Conservation (phyloP, 2,888 invertebrate species). For the Apamea monoglypha region DNA sequence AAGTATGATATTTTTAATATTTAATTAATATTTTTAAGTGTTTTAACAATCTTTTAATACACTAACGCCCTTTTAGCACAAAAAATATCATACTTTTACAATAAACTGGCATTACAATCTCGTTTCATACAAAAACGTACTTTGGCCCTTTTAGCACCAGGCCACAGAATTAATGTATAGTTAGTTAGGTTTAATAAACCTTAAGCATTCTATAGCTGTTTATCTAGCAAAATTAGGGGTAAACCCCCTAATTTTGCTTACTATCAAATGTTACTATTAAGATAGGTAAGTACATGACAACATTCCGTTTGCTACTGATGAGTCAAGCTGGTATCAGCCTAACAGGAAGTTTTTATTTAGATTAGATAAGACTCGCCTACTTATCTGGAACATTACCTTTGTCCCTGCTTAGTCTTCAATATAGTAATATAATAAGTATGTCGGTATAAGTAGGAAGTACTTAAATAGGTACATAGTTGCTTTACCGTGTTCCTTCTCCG, state of each 20-base stretch:
- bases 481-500: conserved; percentile 60
- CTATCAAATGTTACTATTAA: conserved; percentile 12
- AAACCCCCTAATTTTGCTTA: no score
- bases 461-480: not conserved
- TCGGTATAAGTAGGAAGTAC: not conserved
- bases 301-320: conserved; percentile 35
- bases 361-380: conserved; percentile 41
- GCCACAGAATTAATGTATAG: not conserved
- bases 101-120: no score
- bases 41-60: no score
- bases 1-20: no score
- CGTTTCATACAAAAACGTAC: no score
- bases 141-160: no score
- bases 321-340: conserved; percentile 39
- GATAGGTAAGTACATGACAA: conserved; percentile 4
- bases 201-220: not conserved
- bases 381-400: conserved; percentile 37
- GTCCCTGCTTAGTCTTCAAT: conserved; percentile 23
- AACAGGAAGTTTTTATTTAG: conserved; percentile 24
- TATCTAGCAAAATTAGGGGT: not conserved
- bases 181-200: conserved; percentile 1
- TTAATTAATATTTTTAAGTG: no score
- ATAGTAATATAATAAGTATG: not conserved
- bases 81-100: no score
- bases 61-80: no score